Evolutionary conservation across 2,797 vertebrate species (phyloP).

Genomic region (Scolopax rusticola): DNA sequence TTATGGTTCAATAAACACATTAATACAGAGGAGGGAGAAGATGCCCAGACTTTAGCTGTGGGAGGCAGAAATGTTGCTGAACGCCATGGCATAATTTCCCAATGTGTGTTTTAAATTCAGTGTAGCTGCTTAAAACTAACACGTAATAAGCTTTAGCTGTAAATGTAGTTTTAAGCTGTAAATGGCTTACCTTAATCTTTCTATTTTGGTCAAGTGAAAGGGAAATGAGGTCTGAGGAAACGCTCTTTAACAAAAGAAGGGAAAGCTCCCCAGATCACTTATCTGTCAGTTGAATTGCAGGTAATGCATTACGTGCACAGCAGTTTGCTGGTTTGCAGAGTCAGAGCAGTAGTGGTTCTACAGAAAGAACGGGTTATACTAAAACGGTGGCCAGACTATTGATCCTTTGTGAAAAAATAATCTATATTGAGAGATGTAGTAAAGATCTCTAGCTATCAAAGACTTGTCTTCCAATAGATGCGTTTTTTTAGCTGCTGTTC

Average conservation of each 20-base stretch:
- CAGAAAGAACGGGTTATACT: not conserved
- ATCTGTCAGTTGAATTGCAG: not conserved
- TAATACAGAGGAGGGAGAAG: slow-evolving; percentile 8
- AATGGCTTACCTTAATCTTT: slow-evolving; percentile 48
- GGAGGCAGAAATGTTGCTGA: slow-evolving; percentile 32
- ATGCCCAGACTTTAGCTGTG: slow-evolving; percentile 25
- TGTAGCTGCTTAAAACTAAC: slow-evolving; percentile 17
- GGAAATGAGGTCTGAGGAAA: slow-evolving; percentile 35
- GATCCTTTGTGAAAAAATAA: not conserved
- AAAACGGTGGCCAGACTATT: not conserved
- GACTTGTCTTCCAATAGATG: not conserved
- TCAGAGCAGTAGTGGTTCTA: not conserved
- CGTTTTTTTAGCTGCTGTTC: not conserved
- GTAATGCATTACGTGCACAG: not conserved
- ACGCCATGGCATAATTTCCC: slow-evolving; percentile 16
- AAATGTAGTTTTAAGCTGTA: not conserved
- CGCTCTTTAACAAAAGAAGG: not conserved
- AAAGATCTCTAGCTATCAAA: not conserved
- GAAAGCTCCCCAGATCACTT: not conserved
- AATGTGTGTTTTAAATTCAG: not conserved
- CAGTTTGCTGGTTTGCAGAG: not conserved
- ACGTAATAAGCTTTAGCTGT: not conserved
- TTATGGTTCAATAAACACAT: slow-evolving; percentile 62
- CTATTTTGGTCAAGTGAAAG: slow-evolving; percentile 37
- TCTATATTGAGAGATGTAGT: not conserved